Percentiles rank a stretch among this genome's conserved stretches.
These are phyloP conservation scores for Rhyacichthys aspro DNA, from an alignment of 2,797 vertebrate species.

Conservation along the genomic window DNA sequence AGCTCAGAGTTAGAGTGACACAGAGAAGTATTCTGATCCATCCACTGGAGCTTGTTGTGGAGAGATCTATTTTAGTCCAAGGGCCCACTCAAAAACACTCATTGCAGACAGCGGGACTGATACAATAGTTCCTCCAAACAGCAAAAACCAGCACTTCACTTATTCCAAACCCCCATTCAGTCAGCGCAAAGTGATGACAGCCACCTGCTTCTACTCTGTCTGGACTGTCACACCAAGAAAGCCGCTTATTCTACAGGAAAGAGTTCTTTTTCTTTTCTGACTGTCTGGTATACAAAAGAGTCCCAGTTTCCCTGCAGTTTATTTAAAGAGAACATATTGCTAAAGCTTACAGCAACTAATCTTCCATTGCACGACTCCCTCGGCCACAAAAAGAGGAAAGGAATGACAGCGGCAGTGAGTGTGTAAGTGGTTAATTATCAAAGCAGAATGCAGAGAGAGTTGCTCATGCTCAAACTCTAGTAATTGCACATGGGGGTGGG, in stretches of 20 bases:
- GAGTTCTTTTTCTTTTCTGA: slow-evolving; percentile 20
- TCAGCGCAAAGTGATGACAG: slow-evolving; percentile 41
- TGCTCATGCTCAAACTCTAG: slow-evolving; percentile 59
- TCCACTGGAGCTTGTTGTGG: slow-evolving; percentile 34
- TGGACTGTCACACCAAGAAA: slow-evolving; percentile 38
- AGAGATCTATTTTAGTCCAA: slow-evolving; percentile 62
- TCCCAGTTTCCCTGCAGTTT: slow-evolving; percentile 42
- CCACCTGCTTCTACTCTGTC: slow-evolving; percentile 65
- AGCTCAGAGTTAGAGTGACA: not conserved
- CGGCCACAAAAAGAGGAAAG: slow-evolving; percentile 4
- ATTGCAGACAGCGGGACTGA: slow-evolving; percentile 42
- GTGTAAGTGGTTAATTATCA: slow-evolving; percentile 62
- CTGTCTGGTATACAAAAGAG: slow-evolving; percentile 14
- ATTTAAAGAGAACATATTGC: slow-evolving; percentile 54
- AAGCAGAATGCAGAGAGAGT: slow-evolving; percentile 62
- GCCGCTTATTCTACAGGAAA: slow-evolving; percentile 22
- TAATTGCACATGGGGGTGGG: slow-evolving; percentile 53
- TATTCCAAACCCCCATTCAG: slow-evolving; percentile 43
- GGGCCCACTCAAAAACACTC: slow-evolving; percentile 63
- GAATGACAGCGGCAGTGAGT: slow-evolving; percentile 3
- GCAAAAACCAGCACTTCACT: slow-evolving; percentile 50
- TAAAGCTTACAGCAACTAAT: slow-evolving; percentile 41
- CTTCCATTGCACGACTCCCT: slow-evolving; percentile 24
- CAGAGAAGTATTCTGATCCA: slow-evolving; percentile 25
- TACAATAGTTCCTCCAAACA: slow-evolving; percentile 57